Base-by-base conservation (phyloP, 1,140 invertebrate genomes). In the Pseudomyrmex sp. region DNA sequence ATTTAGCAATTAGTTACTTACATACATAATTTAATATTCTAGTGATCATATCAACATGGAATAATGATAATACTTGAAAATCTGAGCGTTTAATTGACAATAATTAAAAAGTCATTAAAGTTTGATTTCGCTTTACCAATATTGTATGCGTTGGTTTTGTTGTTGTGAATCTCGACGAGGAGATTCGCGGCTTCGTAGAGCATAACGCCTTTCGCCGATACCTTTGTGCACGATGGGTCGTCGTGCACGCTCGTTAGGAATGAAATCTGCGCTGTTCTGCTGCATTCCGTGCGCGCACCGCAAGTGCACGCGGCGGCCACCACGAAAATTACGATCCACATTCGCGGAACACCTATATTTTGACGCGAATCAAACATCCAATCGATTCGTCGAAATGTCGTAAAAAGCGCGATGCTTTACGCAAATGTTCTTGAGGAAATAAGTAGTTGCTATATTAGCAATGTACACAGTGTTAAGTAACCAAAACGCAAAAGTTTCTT, bases 141-240 rank as follows among this genome's bases (percentile, higher is more conserved):
- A 46, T 94, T 89, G 18, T 89, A 89, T 72, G 87, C 91, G 48
- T 88, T 80, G 0, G 91, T 91, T 56, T 91, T 92, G 20, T 91
- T 92, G 79, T 94, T 94, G 89, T 93, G 89, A 88, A 88, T 84
- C 18, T 91, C 91, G n/a, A 88, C 72, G 54, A 94, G 73, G 15
- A 91, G 84, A 58, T 91, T 92, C 62, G 93, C 92, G 73, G 93
- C 93, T 77, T 94, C 93, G 79, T 91, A 93, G 2, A 93, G 82
- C 12, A 91, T 87, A 59, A 94, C 91, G 66, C 93, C 93, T 61
- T 85, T 93, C 0, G 89, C 62, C 12, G 93, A 93, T 5, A 93
- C 26, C 10, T 91, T 90, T 10, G 79, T 84, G 79, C 93, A 94
- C 8, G 89, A 84, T 2, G 91, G 76, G 85, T 93, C 93, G 66